phyloP scores from a whole-genome alignment of 2,113 vertebrate species.

The Apteryx owenii region DNA sequence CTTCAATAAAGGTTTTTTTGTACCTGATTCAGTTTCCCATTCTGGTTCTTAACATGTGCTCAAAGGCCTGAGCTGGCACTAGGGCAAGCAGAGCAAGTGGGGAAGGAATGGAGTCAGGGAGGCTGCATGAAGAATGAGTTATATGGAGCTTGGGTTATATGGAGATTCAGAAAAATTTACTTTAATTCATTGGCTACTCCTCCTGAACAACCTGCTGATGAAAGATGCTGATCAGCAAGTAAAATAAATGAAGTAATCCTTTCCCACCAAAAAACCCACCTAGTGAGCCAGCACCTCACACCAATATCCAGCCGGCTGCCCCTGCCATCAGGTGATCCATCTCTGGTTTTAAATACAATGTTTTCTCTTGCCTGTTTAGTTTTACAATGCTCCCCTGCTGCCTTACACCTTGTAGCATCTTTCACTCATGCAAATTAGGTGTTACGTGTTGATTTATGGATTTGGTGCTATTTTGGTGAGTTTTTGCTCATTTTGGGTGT shows the following conservation, averaged over 20 bases:
- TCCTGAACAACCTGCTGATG: no score
- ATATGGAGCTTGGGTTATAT: neutral
- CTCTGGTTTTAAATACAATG: neutral
- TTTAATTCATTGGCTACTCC: neutral
- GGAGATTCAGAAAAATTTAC: neutral
- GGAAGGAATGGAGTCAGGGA: neutral
- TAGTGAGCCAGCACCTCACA: neutral
- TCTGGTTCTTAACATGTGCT: neutral
- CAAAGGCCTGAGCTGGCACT: neutral
- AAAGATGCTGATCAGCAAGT: neutral
- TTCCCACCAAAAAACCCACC: neutral
- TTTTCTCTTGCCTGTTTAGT: neutral
- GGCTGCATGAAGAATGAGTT: fast-evolving
- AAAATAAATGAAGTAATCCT: neutral
- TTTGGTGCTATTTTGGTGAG: neutral
- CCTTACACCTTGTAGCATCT: neutral
- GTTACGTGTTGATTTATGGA: neutral
- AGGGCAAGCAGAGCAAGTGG: fast-evolving
- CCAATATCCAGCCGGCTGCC: neutral
- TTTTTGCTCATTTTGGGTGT: neutral
- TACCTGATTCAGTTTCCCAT: neutral
- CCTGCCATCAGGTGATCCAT: neutral
- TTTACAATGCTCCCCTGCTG: neutral
- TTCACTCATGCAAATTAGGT: neutral
- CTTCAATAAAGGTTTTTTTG: neutral